Evolutionary conservation across 2,888 invertebrate genomes (phyloP).

Genomic region (Miltochrista miniata): DNA sequence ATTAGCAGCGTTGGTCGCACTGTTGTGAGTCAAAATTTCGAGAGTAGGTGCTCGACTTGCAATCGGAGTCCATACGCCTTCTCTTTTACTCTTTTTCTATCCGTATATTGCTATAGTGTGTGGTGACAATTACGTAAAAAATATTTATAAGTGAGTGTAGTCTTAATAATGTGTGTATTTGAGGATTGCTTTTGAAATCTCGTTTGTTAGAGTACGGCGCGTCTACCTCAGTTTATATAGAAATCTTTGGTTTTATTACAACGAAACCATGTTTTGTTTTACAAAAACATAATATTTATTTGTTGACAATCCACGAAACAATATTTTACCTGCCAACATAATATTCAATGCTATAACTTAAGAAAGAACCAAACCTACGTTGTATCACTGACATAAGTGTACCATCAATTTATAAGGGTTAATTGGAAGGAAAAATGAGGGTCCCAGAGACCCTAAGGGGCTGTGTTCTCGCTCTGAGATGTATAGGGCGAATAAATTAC

Average conservation of each 20-base stretch:
- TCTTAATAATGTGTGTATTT: no score
- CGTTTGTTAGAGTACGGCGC: no score
- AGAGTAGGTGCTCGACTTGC: no score
- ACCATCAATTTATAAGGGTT: conserved; percentile 52
- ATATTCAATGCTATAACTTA: not conserved
- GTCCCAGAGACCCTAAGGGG: conserved; percentile 57
- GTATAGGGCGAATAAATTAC: conserved; percentile 66
- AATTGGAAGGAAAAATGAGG: conserved; percentile 65
- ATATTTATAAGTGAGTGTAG: no score
- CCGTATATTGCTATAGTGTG: no score
- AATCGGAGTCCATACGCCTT: no score
- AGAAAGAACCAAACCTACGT: conserved; percentile 5
- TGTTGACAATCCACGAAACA: not conserved
- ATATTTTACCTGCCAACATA: not conserved
- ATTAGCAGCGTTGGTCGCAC: no score
- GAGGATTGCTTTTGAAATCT: no score
- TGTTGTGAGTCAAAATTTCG: no score
- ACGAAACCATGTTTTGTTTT: not conserved
- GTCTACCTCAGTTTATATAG: no score
- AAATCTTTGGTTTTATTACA: not conserved
- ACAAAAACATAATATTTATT: not conserved
- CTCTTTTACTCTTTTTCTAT: no score
- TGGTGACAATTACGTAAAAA: no score
- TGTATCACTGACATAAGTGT: conserved; percentile 42
- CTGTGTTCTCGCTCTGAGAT: conserved; percentile 50